Evolutionary conservation across 2,113 vertebrate genomes (phyloP).

Genomic region (Gorsachius goisagi): DNA sequence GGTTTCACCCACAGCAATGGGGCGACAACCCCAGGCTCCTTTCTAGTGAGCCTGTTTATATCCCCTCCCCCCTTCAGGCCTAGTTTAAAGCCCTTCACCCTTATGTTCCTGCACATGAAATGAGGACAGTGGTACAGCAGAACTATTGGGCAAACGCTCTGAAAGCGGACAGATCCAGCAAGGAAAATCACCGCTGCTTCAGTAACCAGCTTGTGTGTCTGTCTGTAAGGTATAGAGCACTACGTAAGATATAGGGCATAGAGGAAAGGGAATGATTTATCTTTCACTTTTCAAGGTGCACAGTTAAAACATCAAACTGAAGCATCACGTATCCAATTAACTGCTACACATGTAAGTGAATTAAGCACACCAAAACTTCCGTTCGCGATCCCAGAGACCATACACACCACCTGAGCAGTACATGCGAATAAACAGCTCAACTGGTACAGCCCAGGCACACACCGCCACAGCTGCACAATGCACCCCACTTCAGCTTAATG

Average conservation of each 20-base stretch:
- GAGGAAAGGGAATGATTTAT: not conserved
- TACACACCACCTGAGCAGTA: not conserved
- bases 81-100: no score
- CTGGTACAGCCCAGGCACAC: accelerated
- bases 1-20: no score
- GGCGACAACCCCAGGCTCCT: no score
- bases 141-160: not conserved
- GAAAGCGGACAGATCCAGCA: not conserved
- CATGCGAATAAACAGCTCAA: not conserved
- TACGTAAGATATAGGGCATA: not conserved
- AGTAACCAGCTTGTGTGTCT: not conserved
- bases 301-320: not conserved
- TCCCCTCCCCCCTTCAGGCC: no score
- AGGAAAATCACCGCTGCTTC: not conserved
- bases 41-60: no score
- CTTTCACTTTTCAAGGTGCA: not conserved
- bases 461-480: not conserved
- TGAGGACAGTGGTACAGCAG: not conserved
- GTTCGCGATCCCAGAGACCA: not conserved
- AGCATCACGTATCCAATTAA: not conserved
- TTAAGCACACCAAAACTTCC: not conserved
- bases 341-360: not conserved
- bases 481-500: not conserved
- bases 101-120: not conserved
- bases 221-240: not conserved